phyloP scores from a whole-genome alignment of 2,113 vertebrate genomes.

The Oophaga pumilio region DNA sequence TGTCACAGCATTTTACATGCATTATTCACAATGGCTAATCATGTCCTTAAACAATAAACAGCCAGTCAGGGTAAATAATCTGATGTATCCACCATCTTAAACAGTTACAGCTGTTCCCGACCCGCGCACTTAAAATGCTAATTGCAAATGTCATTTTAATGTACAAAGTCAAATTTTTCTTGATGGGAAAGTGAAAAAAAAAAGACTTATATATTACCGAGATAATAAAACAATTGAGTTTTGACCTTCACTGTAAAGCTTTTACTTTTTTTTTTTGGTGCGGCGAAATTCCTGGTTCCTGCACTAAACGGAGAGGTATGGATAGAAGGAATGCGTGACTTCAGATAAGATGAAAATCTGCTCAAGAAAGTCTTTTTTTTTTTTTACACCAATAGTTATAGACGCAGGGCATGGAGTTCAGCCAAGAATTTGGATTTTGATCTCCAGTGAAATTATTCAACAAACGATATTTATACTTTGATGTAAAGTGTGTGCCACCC shows the following conservation, averaged over 20 bases:
- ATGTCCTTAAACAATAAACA: slow-evolving; percentile 52
- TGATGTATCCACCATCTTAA: slow-evolving; percentile 52
- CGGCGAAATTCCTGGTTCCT: neutral
- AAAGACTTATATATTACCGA: slow-evolving; percentile 34
- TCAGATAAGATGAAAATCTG: slow-evolving; percentile 44
- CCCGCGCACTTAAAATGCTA: slow-evolving; percentile 37
- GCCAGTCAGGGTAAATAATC: slow-evolving; percentile 56
- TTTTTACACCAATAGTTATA: slow-evolving; percentile 36
- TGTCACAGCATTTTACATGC: slow-evolving; percentile 50
- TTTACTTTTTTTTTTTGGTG: neutral
- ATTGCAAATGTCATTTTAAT: slow-evolving; percentile 56
- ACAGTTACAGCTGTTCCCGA: slow-evolving; percentile 46
- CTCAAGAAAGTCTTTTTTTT: slow-evolving; percentile 17
- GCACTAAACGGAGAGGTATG: slow-evolving; percentile 7
- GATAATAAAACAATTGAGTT: slow-evolving; percentile 43
- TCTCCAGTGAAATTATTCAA: slow-evolving; percentile 50
- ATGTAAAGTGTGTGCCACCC: slow-evolving; percentile 43
- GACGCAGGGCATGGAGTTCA: slow-evolving; percentile 24
- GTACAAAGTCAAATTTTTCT: slow-evolving; percentile 45
- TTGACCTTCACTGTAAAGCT: slow-evolving; percentile 34
- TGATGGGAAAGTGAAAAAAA: slow-evolving; percentile 49
- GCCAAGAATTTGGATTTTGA: slow-evolving; percentile 47
- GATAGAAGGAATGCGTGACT: slow-evolving; percentile 47
- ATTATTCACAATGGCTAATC: slow-evolving; percentile 50
- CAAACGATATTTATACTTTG: slow-evolving; percentile 39